phyloP scores from a whole-genome alignment of 2,888 invertebrate species.

The Drosophila atripex region DNA sequence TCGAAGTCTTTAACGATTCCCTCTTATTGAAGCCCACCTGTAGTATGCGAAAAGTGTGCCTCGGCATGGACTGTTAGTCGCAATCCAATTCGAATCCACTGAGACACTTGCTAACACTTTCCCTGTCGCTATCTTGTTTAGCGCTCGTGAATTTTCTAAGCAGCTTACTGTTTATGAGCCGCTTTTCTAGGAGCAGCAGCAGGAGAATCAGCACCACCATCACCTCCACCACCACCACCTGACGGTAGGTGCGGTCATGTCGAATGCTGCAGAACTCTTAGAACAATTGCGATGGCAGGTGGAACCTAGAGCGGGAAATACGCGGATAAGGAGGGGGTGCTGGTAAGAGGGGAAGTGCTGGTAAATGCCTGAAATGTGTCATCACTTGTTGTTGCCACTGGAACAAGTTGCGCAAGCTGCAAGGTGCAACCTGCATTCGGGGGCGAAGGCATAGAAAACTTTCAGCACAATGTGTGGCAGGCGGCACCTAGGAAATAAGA shows the following conservation, averaged over 20 bases:
- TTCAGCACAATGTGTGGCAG: conserved; percentile 71
- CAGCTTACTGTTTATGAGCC: conserved; percentile 76
- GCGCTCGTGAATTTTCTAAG: conserved; percentile 64
- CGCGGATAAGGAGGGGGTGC: background rate
- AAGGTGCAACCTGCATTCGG: conserved; percentile 48
- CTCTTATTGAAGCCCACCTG: background rate
- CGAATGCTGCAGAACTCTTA: conserved; percentile 28
- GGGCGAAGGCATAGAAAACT: conserved; percentile 60
- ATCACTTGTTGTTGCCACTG: conserved; percentile 52
- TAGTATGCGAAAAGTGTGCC: conserved; percentile 40
- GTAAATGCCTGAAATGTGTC: conserved; percentile 71
- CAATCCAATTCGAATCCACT: conserved; percentile 14
- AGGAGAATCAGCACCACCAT: conserved; percentile 35
- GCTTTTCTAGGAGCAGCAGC: conserved; percentile 55
- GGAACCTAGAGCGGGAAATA: background rate
- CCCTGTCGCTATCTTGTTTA: conserved; percentile 42
- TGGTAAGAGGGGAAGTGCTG: conserved; percentile 44
- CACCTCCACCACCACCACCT: background rate
- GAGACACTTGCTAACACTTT: conserved; percentile 17
- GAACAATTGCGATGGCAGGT: conserved; percentile 53
- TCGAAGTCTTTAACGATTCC: background rate
- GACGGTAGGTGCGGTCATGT: conserved; percentile 30
- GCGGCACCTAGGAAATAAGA: conserved; percentile 48
- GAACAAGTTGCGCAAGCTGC: conserved; percentile 44
- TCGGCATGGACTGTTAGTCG: conserved; percentile 23